Evolutionary conservation across 2,113 vertebrate genomes (phyloP).

Genomic region (Tyrannus savana): DNA sequence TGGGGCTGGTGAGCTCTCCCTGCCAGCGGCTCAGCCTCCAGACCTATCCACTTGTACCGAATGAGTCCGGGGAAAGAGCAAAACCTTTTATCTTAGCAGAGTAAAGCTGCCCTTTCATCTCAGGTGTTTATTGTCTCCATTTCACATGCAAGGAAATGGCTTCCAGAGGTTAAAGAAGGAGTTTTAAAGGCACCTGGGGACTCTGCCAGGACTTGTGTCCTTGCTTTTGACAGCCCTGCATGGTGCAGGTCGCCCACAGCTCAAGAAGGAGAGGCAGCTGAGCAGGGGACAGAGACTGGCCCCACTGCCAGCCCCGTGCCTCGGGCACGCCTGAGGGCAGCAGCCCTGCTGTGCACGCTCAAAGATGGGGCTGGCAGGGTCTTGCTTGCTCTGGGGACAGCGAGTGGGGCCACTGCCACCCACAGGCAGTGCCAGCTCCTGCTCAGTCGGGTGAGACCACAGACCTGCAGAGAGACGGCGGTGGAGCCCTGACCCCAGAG

Average conservation of each 20-base stretch:
- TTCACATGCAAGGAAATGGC: neutral
- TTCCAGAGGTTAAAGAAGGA: constrained; percentile 10
- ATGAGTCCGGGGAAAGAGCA: neutral
- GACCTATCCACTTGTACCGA: neutral
- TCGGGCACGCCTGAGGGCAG: rapidly evolving
- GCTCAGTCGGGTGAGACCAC: rapidly evolving
- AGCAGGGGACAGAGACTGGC: neutral
- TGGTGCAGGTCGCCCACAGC: neutral
- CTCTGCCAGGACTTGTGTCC: neutral
- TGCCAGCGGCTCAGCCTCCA: neutral
- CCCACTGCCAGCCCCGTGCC: neutral
- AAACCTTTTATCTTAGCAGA: constrained; percentile 14
- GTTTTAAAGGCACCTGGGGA: constrained; percentile 11
- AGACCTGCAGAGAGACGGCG: rapidly evolving
- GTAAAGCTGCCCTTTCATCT: constrained; percentile 2
- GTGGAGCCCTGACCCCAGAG: neutral
- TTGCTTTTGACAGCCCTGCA: neutral
- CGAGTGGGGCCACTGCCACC: rapidly evolving
- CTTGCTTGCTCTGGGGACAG: rapidly evolving
- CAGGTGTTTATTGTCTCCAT: constrained; percentile 44
- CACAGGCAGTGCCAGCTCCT: rapidly evolving
- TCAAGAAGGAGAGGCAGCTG: neutral
- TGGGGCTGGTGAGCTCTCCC: neutral
- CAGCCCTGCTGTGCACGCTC: rapidly evolving
- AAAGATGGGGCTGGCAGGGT: neutral